Evolutionary conservation across 2,797 vertebrate genomes (phyloP).

Genomic region (Clarias fuscus): DNA sequence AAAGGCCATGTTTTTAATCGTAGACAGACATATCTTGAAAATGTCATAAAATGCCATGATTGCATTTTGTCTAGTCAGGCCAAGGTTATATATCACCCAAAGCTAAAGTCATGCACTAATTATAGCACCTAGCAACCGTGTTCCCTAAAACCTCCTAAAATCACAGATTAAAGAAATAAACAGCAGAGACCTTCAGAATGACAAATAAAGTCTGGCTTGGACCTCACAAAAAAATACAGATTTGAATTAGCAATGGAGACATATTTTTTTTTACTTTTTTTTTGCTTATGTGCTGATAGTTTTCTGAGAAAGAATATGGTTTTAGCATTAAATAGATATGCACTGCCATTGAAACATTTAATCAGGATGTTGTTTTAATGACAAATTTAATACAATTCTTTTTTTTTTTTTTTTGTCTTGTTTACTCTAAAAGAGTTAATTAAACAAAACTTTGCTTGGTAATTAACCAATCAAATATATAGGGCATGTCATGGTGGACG

Average conservation of each 20-base stretch:
- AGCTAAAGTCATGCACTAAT: not conserved
- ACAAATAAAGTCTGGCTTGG: not conserved
- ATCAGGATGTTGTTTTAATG: too few species aligned
- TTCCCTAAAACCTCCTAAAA: not conserved
- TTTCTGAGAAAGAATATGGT: not conserved
- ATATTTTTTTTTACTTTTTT: not conserved
- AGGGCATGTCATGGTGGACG: not conserved
- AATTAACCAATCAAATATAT: not conserved
- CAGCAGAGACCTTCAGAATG: not conserved
- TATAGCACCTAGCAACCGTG: not conserved
- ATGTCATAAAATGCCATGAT: not conserved
- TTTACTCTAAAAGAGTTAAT: too few species aligned
- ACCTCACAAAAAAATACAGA: not conserved
- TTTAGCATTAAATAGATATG: not conserved
- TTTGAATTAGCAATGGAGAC: not conserved
- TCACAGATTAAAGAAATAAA: not conserved
- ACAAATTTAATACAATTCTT: too few species aligned
- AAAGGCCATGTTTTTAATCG: not conserved
- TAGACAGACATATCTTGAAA: not conserved
- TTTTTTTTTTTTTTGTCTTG: too few species aligned
- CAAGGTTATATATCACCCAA: not conserved
- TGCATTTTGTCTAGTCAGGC: not conserved
- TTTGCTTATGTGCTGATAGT: not conserved
- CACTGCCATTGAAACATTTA: too few species aligned
- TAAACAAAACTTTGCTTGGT: too few species aligned